Evolutionary conservation across 2,888 invertebrate species (phyloP), one percentile per base, ranked within the genome.

Genomic region (Parnassius apollo): DNA sequence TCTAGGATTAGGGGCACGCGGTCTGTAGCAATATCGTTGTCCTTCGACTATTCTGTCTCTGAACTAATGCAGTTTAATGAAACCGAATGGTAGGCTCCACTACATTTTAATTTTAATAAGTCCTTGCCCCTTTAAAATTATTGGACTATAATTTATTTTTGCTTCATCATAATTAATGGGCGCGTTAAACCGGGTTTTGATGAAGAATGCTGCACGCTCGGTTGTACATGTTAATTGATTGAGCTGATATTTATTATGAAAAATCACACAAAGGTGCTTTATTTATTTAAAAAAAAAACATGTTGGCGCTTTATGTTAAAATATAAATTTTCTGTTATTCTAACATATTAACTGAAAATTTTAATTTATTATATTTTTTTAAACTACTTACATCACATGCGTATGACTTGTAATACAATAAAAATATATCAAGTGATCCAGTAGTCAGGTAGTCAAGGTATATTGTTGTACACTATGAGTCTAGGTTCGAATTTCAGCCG

Each of bases 101-200:
- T 69, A 73, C 71, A 68, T 78, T 77, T 75, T 79, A 80, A 81
- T 65, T 82, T 81, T 82, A 85, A 84, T 88, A 86, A 78, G 78
- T 75, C 72, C 72, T 75, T 68, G 73, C 67, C 71, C 76, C 80
- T 81, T 81, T 73, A 71, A 80, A 85, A 78, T 84, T 81, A 86
- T 83, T 79, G 74, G 75, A 73, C 74, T 68, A 85, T 88, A 85
- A 85, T 87, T 88, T 83, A 86, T 85, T 82, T 35, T 71, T 72
- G 76, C 73, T 76, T 75, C 71, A 71, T 73, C 72, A 71, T 77
- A 81, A 86, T 83, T 78, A 83, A 82, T 80, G 76, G 75, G 73
- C 68, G 63, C 69, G 70, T 78, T 80, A 81, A 78, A 80, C 71
- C 74, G 70, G 66, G 64, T 62, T 70, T 70, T 66, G 75, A 75